Base-by-base conservation (phyloP, 2,797 vertebrate species). In the Babyrousa celebensis region DNA sequence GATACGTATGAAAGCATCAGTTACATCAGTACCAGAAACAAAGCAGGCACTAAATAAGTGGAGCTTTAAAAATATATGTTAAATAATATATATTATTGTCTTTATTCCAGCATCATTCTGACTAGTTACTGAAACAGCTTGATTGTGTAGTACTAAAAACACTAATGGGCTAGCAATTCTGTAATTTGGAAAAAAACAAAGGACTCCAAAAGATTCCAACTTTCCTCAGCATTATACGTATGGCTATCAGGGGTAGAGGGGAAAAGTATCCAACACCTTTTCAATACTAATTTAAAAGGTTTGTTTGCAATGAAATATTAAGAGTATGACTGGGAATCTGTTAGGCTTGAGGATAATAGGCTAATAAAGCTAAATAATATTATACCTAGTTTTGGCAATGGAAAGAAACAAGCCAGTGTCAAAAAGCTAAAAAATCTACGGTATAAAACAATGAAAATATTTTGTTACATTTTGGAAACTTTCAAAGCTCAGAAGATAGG, bases 391-490 rank as follows among this genome's bases (percentile, higher is more conserved):
- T 83, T 48, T 71, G 48, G 12, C 48, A 70, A 36, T 60, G 56
- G 25, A 83, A 75, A 65, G 27, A 72, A 91, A 63, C 17, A 89
- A 72, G 16, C 3, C 68, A 74, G 25, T 12, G 9, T 27, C 29
- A 67, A 78, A 68, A 71, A 85, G 36, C 52, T 78, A 74, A 89
- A 89, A 91, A 62, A 27, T 79, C 36, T 58, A 23, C 12, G 54
- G 43, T 56, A 70, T 67, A 74, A 85, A 91, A 63, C 60, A 84
- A 27, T 79, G 32, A 83, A 96, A 87, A 71, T 74, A 85, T 52
- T 95, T 78, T 80, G 79, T 85, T 88, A 79, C 27, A 74, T 9
- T 63, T 56, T 75, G 40, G 63, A 89, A 78, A 74, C 9, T 89
- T 85, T 15, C 58, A 79, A 60, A 91, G 52, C 6, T 72, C n/a